Base-by-base conservation (phyloP, 2,888 invertebrate genomes). In the Acheta domesticus region DNA sequence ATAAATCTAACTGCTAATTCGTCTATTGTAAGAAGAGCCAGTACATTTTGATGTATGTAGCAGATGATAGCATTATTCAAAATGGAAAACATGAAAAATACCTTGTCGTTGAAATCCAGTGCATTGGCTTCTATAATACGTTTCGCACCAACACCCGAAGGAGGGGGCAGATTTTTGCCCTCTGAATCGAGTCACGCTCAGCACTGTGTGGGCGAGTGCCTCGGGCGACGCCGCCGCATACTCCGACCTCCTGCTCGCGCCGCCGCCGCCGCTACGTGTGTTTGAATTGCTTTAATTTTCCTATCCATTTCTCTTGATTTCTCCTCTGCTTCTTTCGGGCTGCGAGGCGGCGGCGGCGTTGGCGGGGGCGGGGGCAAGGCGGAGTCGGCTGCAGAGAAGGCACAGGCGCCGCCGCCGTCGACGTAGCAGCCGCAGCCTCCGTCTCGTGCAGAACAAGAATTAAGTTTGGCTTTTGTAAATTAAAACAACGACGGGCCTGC, bases 401-500 rank as follows among this genome's bases (percentile, higher is more conserved):
- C 62, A n/a, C 62, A 62, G 62, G 14, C 62, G 8, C 62, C 62
- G 62, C 36, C 62, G 62, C 62, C 62, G n/a, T 14, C 16, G 16
- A 62, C 36, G 62, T 8, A 62, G 62, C 14, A 62, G 62, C 62
- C 62, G 62, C 62, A 12, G 62, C n/a, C 62, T 4, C 62, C 62
- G 62, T 62, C 62, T 62, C n/a, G 62, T n/a, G n/a, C 62, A 62
- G 62, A 87, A 87, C 88, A 88, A 87, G 88, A 88, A 88, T 88
- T 88, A 88, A 88, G 88, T 88, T 88, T 88, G 87, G 88, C 87
- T 88, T 88, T 88, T 88, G 88, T 88, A 88, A 88, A 88, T 88
- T 88, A 88, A 88, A 88, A 88, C 87, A 87, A 87, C 87, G 86
- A 62, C 62, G 62, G 62, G 62, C 62, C 62, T 62, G 62, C 62